Conservation (phyloP, 2,888 invertebrate genomes). For the Selenia dentaria region DNA sequence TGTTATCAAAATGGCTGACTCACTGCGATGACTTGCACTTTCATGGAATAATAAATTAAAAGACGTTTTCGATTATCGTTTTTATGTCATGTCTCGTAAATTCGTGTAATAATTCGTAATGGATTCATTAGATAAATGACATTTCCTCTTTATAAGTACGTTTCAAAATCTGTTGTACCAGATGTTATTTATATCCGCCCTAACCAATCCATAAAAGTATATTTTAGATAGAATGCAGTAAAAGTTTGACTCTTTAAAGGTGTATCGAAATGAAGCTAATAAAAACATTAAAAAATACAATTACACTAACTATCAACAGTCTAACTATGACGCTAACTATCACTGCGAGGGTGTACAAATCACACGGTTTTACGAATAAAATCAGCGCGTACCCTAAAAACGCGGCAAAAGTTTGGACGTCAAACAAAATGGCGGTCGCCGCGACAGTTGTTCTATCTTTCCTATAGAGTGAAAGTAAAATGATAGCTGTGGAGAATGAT, state of each 20-base stretch:
- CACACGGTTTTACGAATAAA: slow-evolving; percentile 67
- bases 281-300: slow-evolving; percentile 61
- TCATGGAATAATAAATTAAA: slow-evolving; percentile 12
- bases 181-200: too few relatives aligned
- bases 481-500: slow-evolving; percentile 52
- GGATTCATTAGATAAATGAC: slow-evolving; percentile 6
- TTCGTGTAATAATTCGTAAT: slow-evolving; percentile 26
- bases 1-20: slow-evolving; percentile 40
- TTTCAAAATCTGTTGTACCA: slow-evolving; percentile 58
- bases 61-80: slow-evolving; percentile 9
- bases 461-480: slow-evolving; percentile 54
- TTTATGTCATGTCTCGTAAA: slow-evolving; percentile 18
- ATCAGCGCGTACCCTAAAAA: slow-evolving; percentile 56
- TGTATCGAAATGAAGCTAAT: slow-evolving; percentile 40
- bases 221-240: slow-evolving; percentile 5
- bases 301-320: slow-evolving; percentile 62
- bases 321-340: slow-evolving; percentile 68
- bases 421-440: slow-evolving; percentile 57
- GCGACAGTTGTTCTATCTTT: slow-evolving; percentile 43
- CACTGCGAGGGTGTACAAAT: slow-evolving; percentile 71
- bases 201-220: slow-evolving; percentile 42
- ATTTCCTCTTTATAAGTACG: slow-evolving; percentile 10
- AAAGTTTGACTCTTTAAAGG: slow-evolving; percentile 37
- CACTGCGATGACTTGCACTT: slow-evolving; percentile 6
- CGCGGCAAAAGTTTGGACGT: slow-evolving; percentile 46